Percentiles rank a stretch among this genome's conserved stretches.
Evolutionary conservation across 2,888 invertebrate species (phyloP).

Genomic region (Trichopria drosophilae): DNA sequence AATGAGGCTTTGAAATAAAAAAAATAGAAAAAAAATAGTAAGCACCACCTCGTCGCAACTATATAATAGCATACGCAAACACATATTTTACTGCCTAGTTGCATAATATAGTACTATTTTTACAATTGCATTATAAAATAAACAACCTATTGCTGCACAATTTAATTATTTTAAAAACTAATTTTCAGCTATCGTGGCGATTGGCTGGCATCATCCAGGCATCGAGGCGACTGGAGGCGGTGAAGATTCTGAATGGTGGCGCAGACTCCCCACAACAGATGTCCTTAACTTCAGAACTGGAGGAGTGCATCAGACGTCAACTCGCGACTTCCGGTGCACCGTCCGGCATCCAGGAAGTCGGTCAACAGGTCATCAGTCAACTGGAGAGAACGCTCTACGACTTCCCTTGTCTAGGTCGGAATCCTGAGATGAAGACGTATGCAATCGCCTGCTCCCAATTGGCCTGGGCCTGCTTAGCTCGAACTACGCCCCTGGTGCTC

Average conservation of each 20-base stretch:
- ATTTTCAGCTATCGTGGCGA: conserved; percentile 51
- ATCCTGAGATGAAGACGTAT: conserved; percentile 72
- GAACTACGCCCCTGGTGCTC: conserved; percentile 48
- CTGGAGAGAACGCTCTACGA: conserved; percentile 89
- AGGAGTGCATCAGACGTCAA: conserved; percentile 50
- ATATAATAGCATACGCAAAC: no score
- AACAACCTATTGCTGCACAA: no score
- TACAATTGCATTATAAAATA: no score
- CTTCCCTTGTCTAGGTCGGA: conserved; percentile 75
- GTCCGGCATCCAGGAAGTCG: conserved; percentile 49
- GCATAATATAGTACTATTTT: no score
- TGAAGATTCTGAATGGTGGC: conserved; percentile 46
- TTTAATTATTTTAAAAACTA: not conserved
- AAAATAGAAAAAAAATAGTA: no score
- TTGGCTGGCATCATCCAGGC: conserved; percentile 50
- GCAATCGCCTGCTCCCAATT: conserved; percentile 80
- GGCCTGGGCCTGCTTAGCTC: conserved; percentile 72
- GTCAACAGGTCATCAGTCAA: conserved; percentile 59
- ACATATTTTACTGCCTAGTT: no score
- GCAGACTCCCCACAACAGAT: conserved; percentile 18
- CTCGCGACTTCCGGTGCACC: conserved; percentile 47
- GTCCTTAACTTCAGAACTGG: conserved; percentile 39
- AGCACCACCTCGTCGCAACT: no score
- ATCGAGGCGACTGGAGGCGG: conserved; percentile 47
- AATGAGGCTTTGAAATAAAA: no score